Conservation (phyloP, 2,797 vertebrate species). For the Hypotaenidia okinawae region DNA sequence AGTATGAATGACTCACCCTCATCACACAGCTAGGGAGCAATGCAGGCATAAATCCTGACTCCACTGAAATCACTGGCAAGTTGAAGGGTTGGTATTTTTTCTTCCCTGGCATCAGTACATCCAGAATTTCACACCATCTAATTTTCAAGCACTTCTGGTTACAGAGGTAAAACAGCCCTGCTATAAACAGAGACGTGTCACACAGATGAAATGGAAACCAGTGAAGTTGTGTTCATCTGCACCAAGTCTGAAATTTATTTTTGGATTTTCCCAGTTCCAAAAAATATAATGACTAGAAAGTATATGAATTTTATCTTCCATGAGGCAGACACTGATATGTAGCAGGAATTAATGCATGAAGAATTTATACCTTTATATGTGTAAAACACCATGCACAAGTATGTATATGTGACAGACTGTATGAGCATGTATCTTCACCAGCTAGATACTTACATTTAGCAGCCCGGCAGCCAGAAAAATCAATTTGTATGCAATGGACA, state of each 20-base stretch:
- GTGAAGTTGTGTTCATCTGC: background rate
- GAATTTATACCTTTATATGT: background rate
- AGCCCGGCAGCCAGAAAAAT: background rate
- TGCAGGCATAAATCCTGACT: background rate
- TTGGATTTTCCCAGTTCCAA: background rate
- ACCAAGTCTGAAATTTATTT: background rate
- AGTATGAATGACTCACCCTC: background rate
- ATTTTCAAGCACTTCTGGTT: background rate
- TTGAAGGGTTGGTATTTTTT: background rate
- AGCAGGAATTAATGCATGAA: background rate
- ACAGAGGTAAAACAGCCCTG: background rate
- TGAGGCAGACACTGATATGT: background rate
- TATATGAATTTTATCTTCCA: background rate
- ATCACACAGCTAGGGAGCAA: background rate
- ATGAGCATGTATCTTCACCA: background rate
- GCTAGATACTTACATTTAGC: background rate
- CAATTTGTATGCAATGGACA: conserved; percentile 42
- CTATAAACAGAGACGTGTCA: background rate
- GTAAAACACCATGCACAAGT: background rate
- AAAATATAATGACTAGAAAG: background rate
- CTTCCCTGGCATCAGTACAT: background rate
- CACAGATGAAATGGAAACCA: background rate
- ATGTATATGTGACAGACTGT: background rate
- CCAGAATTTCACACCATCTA: background rate
- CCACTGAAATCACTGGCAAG: background rate